Evolutionary conservation across 1,140 invertebrate genomes (phyloP).

Genomic region (Pinna nobilis): DNA sequence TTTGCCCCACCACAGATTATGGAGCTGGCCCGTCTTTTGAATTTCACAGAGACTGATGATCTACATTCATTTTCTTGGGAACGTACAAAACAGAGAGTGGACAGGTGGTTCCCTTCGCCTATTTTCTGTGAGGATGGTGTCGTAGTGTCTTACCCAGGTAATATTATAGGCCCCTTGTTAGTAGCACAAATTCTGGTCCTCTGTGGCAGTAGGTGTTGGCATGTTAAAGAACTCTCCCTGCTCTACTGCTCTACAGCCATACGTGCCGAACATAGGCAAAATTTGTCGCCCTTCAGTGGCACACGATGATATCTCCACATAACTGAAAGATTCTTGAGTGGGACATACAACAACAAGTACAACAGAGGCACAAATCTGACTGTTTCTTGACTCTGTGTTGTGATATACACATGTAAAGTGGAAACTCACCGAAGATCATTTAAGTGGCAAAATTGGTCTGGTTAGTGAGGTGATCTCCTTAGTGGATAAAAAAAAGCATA

Average conservation of each 20-base stretch:
- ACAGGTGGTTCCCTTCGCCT: constrained; percentile 73
- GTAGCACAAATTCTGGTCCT: not conserved
- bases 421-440: not conserved
- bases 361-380: not conserved
- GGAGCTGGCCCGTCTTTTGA: constrained; percentile 73
- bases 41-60: constrained; percentile 63
- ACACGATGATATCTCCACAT: too few species aligned
- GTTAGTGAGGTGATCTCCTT: too few species aligned
- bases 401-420: not conserved
- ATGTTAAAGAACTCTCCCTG: too few species aligned
- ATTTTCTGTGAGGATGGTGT: constrained; percentile 71
- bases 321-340: too few species aligned
- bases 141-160: constrained; percentile 75
- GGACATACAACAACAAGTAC: too few species aligned
- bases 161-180: not conserved
- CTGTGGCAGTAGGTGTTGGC: not conserved
- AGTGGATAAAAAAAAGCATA: too few species aligned
- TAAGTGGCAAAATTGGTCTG: too few species aligned
- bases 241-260: too few species aligned
- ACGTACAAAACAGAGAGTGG: constrained; percentile 63
- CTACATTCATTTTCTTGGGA: constrained; percentile 67
- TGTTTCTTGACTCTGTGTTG: not conserved
- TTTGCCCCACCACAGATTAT: constrained; percentile 77
- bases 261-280: too few species aligned
- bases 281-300: too few species aligned